Conservation (phyloP, 2,113 vertebrate species). For the Oxyura jamaicensis region DNA sequence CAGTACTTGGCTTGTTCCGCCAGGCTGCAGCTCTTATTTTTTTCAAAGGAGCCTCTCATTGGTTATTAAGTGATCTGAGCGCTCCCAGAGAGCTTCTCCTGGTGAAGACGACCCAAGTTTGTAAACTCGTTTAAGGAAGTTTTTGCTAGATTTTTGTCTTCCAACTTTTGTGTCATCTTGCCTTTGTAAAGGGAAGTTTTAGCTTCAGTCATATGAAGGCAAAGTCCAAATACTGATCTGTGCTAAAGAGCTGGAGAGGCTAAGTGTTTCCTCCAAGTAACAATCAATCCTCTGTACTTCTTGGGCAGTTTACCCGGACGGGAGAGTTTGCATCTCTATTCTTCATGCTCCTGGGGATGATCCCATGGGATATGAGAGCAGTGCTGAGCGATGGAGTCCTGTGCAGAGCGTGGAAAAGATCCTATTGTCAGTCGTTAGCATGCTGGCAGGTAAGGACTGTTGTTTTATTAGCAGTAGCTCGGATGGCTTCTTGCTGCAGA, state of each 20-base stretch:
- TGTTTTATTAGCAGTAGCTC: neutral
- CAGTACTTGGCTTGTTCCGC: neutral
- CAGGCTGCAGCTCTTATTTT: neutral
- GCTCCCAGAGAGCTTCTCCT: neutral
- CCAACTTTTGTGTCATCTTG: neutral
- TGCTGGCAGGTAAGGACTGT: constrained; percentile 88
- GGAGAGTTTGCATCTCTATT: constrained; percentile 96
- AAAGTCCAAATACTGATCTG: neutral
- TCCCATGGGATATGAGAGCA: constrained; percentile 99
- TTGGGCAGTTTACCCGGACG: constrained; percentile 91
- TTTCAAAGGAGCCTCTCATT: neutral
- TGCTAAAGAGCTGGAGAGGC: neutral
- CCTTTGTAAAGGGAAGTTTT: neutral
- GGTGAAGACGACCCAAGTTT: neutral
- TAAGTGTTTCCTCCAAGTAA: neutral
- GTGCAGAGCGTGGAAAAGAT: constrained; percentile 99
- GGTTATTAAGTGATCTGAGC: neutral
- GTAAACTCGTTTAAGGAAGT: neutral
- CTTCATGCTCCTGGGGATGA: constrained; percentile 95
- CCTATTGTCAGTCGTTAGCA: constrained; percentile 95
- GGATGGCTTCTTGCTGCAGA: neutral
- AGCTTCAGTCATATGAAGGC: neutral
- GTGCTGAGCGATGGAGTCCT: constrained; percentile 94
- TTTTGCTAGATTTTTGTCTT: neutral
- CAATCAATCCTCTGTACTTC: neutral